Evolutionary conservation across 1,140 invertebrate species (phyloP), one percentile per base, ranked within the genome.

Genomic region (Temnothorax longispinosus): DNA sequence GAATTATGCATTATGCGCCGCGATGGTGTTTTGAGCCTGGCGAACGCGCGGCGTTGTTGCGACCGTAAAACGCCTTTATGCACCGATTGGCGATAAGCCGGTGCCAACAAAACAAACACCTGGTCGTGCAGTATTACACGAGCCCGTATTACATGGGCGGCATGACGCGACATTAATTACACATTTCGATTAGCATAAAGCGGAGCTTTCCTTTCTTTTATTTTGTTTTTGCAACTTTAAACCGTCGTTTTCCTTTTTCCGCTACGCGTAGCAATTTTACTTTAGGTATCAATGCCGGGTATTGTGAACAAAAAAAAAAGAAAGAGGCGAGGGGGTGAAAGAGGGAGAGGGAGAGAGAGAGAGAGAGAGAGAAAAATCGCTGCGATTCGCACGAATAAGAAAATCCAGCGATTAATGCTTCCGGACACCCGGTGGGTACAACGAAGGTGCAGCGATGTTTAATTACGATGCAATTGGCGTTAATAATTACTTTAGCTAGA

Each of bases 401-500:
- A 81, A 38, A 69, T 69, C 54, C 21, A 52, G 21, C 76, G 76
- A 65, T 52, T 67, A 65, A 80, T 80, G 41, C 67, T 35, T 47
- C 21, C 54, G 27, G 64, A 52, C 15, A 44, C 38, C 21, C 56
- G 10, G 11, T 7, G 52, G 18, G 18, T 27, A 56, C 52, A 52
- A 52, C 76, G 64, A 58, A 11, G 62, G 76, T 13, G 47, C 58
- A 65, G 64, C 77, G 81, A 88, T 92, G 92, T 93, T 93, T 94
- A 94, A 94, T 94, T 94, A 92, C 92, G 89, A 86, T 90, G 91
- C 87, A 94, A 93, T 94, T 92, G 91, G 89, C 92, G 91, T 91
- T 93, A 94, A 94, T 94, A 93, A 94, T 93, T 93, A 93, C 89
- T 94, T 93, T 92, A 91, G 88, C 89, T 87, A 88, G 92, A 87